Evolutionary conservation across 2,888 invertebrate genomes (phyloP), one percentile per base, ranked within the genome.

Genomic region (Tridacna crocea): DNA sequence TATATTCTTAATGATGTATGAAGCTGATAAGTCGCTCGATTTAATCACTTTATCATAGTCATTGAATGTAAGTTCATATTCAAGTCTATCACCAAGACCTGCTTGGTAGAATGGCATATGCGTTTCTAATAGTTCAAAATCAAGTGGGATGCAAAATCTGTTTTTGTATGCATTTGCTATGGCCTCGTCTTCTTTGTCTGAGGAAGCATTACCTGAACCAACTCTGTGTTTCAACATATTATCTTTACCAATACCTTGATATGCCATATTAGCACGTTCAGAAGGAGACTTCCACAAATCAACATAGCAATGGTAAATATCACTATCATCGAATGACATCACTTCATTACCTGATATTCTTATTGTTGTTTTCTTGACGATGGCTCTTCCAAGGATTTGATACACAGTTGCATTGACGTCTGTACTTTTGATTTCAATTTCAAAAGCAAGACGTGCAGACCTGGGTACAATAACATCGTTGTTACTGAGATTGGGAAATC

Each of bases 401-500:
- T 72, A 76, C 17, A 87, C 61, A 6, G 81, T 83, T 68, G 77
- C 70, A 79, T 84, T 87, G 3, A 19, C 77, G 73, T 84, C 80
- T 72, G 65, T 84, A 26, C 61, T 61, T 47, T 65, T 75, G 55
- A 80, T 19, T 63, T 65, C 65, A 72, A 88, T 82, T 55, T 73
- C 78, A 75, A 87, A 88, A 12, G 87, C 85, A 22, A 88, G 48
- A 46, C 77, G 47, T 19, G 78, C 75, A 11, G 79, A 75, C 46
- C 88, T 78, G 6, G 87, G 85, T 6, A 84, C 80, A 74, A 86
- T 85, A 60, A 85, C 77, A 72, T 80, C 83, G 46, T 79, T 70
- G 51, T 55, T 75, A 48, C 83, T 79, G 11, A 85, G 79, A 66
- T 86, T 88, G 22, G 86, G 88, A 72, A 87, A 85, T 61, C 80